A percentile compares a stretch with the other conserved stretches of the same genome.
Evolutionary conservation across 2,888 invertebrate species (phyloP).

Genomic region (Melanargia galathea): DNA sequence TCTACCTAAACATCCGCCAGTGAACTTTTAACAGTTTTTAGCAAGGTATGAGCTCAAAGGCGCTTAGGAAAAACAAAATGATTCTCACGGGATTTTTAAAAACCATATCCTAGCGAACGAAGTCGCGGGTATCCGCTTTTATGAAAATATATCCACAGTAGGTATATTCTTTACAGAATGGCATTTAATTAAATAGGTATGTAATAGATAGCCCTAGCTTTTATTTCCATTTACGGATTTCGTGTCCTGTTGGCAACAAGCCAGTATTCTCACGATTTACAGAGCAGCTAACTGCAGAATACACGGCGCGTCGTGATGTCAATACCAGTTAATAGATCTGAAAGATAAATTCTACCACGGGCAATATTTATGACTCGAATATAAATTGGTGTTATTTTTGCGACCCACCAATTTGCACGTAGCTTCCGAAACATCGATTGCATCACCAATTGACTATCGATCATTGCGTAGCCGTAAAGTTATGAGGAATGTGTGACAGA

Average conservation of each 20-base stretch:
- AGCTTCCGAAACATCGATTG: slow-evolving; percentile 16
- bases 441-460: slow-evolving; percentile 7
- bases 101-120: too few species aligned
- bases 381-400: slow-evolving; percentile 21
- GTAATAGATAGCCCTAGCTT: not conserved
- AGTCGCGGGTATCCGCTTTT: not conserved
- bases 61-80: too few species aligned
- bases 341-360: slow-evolving; percentile 22
- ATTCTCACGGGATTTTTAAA: too few species aligned
- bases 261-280: slow-evolving; percentile 39
- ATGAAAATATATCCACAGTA: too few species aligned
- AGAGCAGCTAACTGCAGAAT: slow-evolving; percentile 27
- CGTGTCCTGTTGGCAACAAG: slow-evolving; percentile 37
- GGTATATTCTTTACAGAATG: not conserved
- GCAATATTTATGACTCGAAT: slow-evolving; percentile 26
- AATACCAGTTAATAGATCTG: slow-evolving; percentile 19
- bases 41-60: too few species aligned
- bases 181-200: not conserved
- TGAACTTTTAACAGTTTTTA: too few species aligned
- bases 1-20: too few species aligned
- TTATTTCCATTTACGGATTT: slow-evolving; percentile 16
- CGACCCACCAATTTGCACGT: slow-evolving; percentile 14
- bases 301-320: slow-evolving; percentile 19
- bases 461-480: slow-evolving; percentile 9
- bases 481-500: not conserved